Conservation (phyloP, 2,888 invertebrate species). For the Papilio elwesi region DNA sequence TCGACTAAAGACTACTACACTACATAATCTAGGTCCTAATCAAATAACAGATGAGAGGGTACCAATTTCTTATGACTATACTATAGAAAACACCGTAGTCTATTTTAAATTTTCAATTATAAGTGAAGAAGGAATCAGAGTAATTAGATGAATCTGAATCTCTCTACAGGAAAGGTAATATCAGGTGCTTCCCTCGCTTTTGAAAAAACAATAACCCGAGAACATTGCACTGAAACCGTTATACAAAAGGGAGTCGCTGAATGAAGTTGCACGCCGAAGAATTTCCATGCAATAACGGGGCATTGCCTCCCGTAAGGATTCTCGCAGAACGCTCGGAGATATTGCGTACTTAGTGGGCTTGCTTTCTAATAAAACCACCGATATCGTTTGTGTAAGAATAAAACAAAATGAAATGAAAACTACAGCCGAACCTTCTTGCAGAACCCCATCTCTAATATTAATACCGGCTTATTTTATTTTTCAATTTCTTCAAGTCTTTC, state of each 20-base stretch:
- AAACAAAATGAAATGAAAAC: constrained; percentile 78
- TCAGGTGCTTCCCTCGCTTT: constrained; percentile 72
- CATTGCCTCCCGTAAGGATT: constrained; percentile 67
- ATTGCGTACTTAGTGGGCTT: constrained; percentile 81
- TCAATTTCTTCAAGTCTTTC: constrained; percentile 52
- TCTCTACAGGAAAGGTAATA: constrained; percentile 73
- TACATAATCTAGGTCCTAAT: too few species aligned
- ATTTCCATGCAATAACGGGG: constrained; percentile 83
- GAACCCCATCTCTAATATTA: constrained; percentile 71
- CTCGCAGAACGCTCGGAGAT: constrained; percentile 72
- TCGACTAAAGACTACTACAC: too few species aligned
- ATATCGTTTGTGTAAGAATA: constrained; percentile 78
- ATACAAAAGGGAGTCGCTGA: constrained; percentile 77
- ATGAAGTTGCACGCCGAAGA: constrained; percentile 82
- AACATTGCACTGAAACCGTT: constrained; percentile 77
- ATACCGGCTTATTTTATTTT: constrained; percentile 58
- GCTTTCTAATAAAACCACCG: constrained; percentile 79
- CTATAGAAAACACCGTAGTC: not conserved
- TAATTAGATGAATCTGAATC: constrained; percentile 75
- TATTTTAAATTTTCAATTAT: constrained; percentile 3
- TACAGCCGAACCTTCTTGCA: constrained; percentile 64
- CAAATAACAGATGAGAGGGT: too few species aligned
- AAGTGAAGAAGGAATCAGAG: constrained; percentile 50
- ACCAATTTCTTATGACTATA: too few species aligned
- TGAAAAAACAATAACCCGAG: constrained; percentile 81